Evolutionary conservation across 2,888 invertebrate species (phyloP).

Genomic region (Agonopterix arenella): DNA sequence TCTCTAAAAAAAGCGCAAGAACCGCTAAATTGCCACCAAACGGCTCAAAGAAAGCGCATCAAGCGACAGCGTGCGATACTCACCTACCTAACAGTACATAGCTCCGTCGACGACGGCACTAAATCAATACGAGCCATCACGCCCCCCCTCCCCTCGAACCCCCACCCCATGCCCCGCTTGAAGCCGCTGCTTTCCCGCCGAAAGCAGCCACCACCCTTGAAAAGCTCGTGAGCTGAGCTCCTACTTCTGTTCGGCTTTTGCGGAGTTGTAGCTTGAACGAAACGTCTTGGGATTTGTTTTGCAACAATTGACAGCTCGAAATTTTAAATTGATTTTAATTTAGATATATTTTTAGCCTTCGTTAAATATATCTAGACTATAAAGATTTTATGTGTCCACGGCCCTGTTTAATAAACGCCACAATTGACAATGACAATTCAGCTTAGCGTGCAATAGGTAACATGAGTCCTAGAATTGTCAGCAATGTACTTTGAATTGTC

Average conservation of each 20-base stretch:
- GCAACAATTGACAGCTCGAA: slow-evolving; percentile 65
- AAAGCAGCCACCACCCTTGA: slow-evolving; percentile 76
- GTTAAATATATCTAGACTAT: too few species aligned
- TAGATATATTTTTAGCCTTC: too few species aligned
- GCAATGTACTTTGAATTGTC: too few species aligned
- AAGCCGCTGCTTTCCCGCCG: slow-evolving; percentile 69
- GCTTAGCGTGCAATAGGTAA: too few species aligned
- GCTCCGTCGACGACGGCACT: slow-evolving; percentile 77
- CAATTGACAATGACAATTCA: too few species aligned
- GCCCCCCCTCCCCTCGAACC: slow-evolving; percentile 41
- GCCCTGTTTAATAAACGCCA: too few species aligned
- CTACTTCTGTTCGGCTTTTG: slow-evolving; percentile 77
- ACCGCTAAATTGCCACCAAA: slow-evolving; percentile 17
- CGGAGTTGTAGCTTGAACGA: slow-evolving; percentile 68
- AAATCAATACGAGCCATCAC: slow-evolving; percentile 78
- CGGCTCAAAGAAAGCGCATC: slow-evolving; percentile 69
- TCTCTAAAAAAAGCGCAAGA: slow-evolving; percentile 12
- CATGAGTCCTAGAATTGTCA: too few species aligned
- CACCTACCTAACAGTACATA: slow-evolving; percentile 68
- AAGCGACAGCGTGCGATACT: slow-evolving; percentile 63
- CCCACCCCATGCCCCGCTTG: slow-evolving; percentile 34
- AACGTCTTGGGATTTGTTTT: slow-evolving; percentile 71
- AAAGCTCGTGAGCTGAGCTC: slow-evolving; percentile 76
- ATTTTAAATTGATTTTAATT: slow-evolving; percentile 34
- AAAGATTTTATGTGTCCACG: too few species aligned